Conservation (phyloP, 2,113 vertebrate genomes). For the Sardina pilchardus region DNA sequence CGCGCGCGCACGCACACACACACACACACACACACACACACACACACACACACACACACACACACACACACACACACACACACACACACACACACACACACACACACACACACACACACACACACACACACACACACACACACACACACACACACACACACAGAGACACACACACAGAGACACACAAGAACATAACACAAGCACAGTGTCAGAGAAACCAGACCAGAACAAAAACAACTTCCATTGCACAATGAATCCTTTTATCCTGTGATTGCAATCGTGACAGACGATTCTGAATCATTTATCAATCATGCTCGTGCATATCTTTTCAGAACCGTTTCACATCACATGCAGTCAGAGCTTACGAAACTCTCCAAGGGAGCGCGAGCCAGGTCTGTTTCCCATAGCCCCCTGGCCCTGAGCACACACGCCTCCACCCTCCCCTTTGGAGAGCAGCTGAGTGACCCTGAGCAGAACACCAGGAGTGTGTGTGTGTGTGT, state of each 20-base stretch:
- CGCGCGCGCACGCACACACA: background rate
- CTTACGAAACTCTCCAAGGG: background rate
- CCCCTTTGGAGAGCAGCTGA: background rate
- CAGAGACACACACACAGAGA: background rate
- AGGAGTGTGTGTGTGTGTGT: background rate
- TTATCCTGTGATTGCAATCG: no score
- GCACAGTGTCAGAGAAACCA: background rate
- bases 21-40: background rate
- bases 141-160: background rate
- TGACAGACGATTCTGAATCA: no score
- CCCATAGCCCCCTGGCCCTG: background rate
- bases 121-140: background rate
- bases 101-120: no score
- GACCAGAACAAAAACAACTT: background rate
- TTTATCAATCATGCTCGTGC: no score
- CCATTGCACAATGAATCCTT: background rate
- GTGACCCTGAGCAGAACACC: background rate
- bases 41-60: background rate
- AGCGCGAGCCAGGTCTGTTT: background rate
- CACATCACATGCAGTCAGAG: background rate
- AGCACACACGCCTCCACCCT: background rate
- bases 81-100: no score
- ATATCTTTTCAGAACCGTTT: background rate
- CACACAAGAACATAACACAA: background rate
- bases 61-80: background rate